Evolutionary conservation across 2,888 invertebrate species (phyloP).

Genomic region (Entomobrya multifasciata): DNA sequence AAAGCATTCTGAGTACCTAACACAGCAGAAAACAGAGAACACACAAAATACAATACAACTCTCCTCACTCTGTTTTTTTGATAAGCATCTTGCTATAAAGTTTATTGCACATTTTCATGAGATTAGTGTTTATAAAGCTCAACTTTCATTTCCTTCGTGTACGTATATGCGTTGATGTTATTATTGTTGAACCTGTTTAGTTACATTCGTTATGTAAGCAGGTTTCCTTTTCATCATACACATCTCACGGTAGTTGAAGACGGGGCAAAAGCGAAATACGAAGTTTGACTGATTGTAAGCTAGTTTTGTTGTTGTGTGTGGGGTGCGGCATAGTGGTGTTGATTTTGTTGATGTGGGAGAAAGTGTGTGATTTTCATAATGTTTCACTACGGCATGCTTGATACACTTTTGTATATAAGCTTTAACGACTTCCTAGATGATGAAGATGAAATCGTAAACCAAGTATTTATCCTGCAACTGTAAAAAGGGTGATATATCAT

Average conservation of each 20-base stretch:
- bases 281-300: not conserved
- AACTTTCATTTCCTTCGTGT: not conserved
- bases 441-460: slow-evolving; percentile 31
- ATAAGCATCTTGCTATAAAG: not conserved
- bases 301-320: not conserved
- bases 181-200: not conserved
- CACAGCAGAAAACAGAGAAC: no score
- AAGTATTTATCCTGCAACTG: not conserved
- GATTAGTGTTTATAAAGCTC: not conserved
- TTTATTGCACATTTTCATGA: not conserved
- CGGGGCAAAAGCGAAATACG: no score
- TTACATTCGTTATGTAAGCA: not conserved
- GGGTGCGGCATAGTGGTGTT: not conserved
- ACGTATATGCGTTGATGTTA: not conserved
- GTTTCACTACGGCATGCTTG: not conserved
- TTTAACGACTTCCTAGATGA: not conserved
- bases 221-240: not conserved
- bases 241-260: not conserved
- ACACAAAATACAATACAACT: no score
- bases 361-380: slow-evolving; percentile 37
- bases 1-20: no score
- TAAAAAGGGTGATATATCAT: slow-evolving; percentile 6
- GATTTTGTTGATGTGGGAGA: not conserved
- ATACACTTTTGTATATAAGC: not conserved
- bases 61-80: not conserved